Evolutionary conservation across 1,140 invertebrate species (phyloP), one percentile per base, ranked within the genome.

Genomic region (Drosophila sproati): DNA sequence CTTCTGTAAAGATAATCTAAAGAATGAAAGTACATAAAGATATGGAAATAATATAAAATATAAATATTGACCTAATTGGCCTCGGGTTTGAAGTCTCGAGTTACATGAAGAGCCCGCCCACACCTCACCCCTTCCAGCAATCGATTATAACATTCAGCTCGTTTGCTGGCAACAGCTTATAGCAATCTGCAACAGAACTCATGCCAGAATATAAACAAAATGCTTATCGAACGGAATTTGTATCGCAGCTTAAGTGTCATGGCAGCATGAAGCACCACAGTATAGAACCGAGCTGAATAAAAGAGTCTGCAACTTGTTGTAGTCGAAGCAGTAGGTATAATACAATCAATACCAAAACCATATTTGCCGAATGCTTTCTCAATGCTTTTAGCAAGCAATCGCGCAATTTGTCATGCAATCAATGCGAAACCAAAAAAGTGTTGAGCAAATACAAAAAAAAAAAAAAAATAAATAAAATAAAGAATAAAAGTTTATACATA

Each of bases 171-270:
- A 80, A 73, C 78, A 78, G 47, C 63, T 57, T 52, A 39, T 51
- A 29, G 7, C 28, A 39, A 47, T 31, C 43, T 20, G 32, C 31
- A 61, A 59, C 31, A 45, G n/a, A 29, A 3, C 57, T 55, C 51
- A 52, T 63, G 34, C 41, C 60, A 20, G 20, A 45, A 5, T 39
- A 63, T 64, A 85, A 85, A 86, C 81, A 77, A 87, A 80, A 80
- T 88, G 73, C 83, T 88, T 87, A 83, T 83, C 85, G 80, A 83
- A 80, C 66, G 78, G 73, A 83, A 82, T 87, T 87, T 88, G 83
- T 83, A 87, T 88, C 85, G 83, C 63, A 69, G 85, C 85, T 88
- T 89, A 83, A 89, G 47, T 67, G 80, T 67, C 85, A 89, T 88
- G 85, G 70, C 77, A 88, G 70, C 73, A 41, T 35, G 69, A 81